A percentile compares a stretch with the other conserved stretches of the same genome.
phyloP scores from a whole-genome alignment of 2,113 vertebrate genomes.

The Leucosticte australis region DNA sequence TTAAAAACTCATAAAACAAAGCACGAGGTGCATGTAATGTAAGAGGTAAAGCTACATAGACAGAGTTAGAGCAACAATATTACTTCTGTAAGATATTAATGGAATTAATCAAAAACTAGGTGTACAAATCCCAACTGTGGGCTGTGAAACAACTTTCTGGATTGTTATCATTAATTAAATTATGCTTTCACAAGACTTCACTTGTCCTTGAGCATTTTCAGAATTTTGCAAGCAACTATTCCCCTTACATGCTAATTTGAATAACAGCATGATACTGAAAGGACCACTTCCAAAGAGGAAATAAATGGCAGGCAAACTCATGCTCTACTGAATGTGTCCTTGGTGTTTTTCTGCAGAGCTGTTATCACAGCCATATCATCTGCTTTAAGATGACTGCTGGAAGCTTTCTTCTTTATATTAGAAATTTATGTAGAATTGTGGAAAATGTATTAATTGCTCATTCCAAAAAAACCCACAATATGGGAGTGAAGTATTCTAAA shows the following conservation, averaged over 20 bases:
- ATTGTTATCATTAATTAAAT: background rate
- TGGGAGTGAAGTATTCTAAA: background rate
- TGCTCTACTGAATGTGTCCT: background rate
- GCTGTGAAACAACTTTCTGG: background rate
- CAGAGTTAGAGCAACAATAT: background rate
- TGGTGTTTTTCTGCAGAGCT: background rate
- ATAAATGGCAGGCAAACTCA: background rate
- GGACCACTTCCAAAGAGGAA: background rate
- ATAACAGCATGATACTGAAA: background rate
- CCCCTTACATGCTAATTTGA: background rate
- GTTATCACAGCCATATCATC: background rate
- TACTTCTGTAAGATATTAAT: background rate
- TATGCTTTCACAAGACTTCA: background rate
- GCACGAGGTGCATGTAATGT: fast-evolving
- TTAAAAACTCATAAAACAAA: background rate
- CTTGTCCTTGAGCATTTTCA: conserved; percentile 11
- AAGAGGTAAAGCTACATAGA: background rate
- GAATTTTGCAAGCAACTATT: background rate
- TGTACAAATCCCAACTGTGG: background rate
- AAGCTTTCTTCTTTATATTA: background rate
- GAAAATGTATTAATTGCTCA: background rate
- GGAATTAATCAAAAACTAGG: background rate
- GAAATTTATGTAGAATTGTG: background rate
- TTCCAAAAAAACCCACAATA: background rate
- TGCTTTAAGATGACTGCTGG: background rate